Percentiles rank a stretch among this genome's conserved stretches.
These are phyloP conservation scores for Drosophila setosimentum DNA, from an alignment of 2,888 invertebrate species.

Conservation along the genomic window DNA sequence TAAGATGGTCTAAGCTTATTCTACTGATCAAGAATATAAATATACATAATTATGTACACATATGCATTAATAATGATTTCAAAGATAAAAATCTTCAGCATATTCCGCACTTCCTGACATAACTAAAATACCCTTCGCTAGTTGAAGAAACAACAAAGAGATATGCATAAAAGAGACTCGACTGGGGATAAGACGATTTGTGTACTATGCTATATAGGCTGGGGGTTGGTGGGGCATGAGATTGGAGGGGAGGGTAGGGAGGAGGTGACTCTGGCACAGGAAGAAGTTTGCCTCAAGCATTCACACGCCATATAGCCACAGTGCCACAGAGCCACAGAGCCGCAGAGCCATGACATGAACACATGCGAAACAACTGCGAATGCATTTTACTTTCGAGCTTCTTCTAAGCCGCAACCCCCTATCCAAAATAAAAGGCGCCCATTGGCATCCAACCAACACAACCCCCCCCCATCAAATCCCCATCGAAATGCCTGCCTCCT, in stretches of 20 bases:
- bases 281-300: conserved; percentile 74
- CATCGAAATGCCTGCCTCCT: conserved; percentile 11
- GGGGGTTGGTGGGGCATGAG: no score
- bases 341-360: conserved; percentile 67
- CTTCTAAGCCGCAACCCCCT: conserved; percentile 17
- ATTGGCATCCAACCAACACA: neutral
- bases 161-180: conserved; percentile 61
- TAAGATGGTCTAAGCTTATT: neutral
- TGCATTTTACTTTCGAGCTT: conserved; percentile 72
- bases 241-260: neutral
- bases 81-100: neutral
- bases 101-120: neutral
- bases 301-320: conserved; percentile 77
- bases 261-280: conserved; percentile 20
- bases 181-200: conserved; percentile 72
- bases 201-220: conserved; percentile 21
- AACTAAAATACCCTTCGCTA: neutral
- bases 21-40: neutral
- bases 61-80: neutral
- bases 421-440: conserved; percentile 3
- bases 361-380: conserved; percentile 69
- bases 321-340: conserved; percentile 61
- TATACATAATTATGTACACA: neutral
- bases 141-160: conserved; percentile 15
- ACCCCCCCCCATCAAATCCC: neutral